Base-by-base conservation (phyloP, 2,113 vertebrate species). In the Struthidea cinerea region DNA sequence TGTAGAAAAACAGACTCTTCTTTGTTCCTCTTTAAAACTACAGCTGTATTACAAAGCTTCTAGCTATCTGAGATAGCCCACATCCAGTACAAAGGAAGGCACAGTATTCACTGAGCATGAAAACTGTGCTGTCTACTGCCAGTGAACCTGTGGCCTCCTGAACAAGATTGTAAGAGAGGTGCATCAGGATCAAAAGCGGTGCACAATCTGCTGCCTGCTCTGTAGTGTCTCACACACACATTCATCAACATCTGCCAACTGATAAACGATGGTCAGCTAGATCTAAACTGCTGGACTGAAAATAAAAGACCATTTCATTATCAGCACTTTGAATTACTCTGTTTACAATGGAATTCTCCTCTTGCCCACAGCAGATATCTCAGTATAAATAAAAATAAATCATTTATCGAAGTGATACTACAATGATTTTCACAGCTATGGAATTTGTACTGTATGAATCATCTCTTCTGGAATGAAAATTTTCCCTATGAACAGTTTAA, bases 361-460 rank as follows among this genome's bases (percentile, higher is more conserved):
- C 26, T 76, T 82, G 46, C 32, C 21, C n/a, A 71, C 12, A 21
- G 26, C 44, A 82, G 61, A n/a, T 33, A 60, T 16, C 20, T 78
- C 14, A 6, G 9, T 26, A 41, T 24, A 88, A 75, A 50, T 50
- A 61, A 71, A 47, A 56, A 44, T 17, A 82, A 47, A 47, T 28
- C 3, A 63, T 32, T 68, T 79, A 35, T 24, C 0, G 0, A 49
- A 17, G 28, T 9, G 28, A 71, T 47, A 50, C 19, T 64, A 8
- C 60, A 60, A 63, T 21, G 52, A 59, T 73, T 80, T 67, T 86
- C 39, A 67, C 15, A 63, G 56, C 24, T 87, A 60, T 20, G 24
- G 63, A 80, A 87, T 30, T 64, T 11, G 3, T 37, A 85, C 20
- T 60, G 5, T 6, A 65, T 1, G 7, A 77, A 74, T 78, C 59